Percentiles rank a stretch among this genome's conserved stretches.
These are phyloP conservation scores for Numenius phaeopus DNA, from an alignment of 2,797 vertebrate genomes.

Conservation along the genomic window DNA sequence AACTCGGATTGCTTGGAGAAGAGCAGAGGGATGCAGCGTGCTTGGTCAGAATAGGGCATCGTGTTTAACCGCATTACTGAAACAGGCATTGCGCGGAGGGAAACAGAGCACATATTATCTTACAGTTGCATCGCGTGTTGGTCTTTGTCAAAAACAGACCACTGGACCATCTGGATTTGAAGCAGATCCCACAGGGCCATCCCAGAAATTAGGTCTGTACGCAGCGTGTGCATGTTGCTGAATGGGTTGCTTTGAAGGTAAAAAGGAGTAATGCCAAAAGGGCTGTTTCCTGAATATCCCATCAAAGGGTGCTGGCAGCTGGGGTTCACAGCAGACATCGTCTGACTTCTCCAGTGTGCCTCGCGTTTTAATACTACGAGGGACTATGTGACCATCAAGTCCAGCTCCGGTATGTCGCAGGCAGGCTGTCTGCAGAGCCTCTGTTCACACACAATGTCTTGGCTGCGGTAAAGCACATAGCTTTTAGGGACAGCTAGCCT, in stretches of 20 bases:
- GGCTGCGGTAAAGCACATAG: background rate
- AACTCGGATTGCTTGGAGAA: background rate
- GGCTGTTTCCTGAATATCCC: background rate
- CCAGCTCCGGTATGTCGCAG: background rate
- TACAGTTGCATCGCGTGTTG: background rate
- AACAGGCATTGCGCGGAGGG: background rate
- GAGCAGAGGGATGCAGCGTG: background rate
- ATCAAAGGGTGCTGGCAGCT: background rate
- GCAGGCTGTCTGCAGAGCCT: background rate
- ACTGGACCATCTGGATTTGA: background rate
- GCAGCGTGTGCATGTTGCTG: background rate
- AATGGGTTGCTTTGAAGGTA: background rate
- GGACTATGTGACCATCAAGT: background rate
- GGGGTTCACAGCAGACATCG: background rate
- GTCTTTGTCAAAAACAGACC: background rate
- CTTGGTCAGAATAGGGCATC: background rate
- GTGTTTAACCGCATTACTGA: background rate
- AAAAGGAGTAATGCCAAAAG: background rate
- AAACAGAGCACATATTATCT: slow-evolving; percentile 10
- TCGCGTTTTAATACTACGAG: background rate
- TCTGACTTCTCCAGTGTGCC: background rate
- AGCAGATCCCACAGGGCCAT: background rate
- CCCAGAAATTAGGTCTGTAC: background rate
- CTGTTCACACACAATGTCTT: background rate
- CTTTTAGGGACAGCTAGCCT: background rate